Base-by-base conservation (phyloP, 2,888 invertebrate species). In the Dioctria rufipes region DNA sequence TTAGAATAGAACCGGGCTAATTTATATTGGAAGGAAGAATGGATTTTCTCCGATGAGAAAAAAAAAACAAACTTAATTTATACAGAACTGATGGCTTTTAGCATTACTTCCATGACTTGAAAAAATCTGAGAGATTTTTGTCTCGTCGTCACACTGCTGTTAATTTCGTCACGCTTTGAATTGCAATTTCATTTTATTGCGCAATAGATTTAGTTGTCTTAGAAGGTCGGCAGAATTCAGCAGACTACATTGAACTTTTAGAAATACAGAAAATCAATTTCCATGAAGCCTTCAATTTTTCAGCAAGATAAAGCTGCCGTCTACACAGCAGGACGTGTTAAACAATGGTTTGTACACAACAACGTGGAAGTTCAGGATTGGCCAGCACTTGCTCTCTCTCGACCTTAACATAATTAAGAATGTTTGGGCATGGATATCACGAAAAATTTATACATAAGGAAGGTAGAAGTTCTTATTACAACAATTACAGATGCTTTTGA, bases 401-500 rank as follows among this genome's bases (percentile, higher is more conserved):
- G 37, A 63, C 9, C 25, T 58, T 2, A 58, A 58, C 25, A 58
- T 58, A 8, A 63, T 63, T 37, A 37, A 63, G 11, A 63, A 63
- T 63, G 63, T 63, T 63, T 63, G 63, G 63, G 63, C 1, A 63
- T 63, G 63, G 40, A 3, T 58, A 13, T 63, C 63, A 37, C 63
- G 40, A 11, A 25, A 63, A 63, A 63, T 63, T 63, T 63, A 3
- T 63, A 4, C 63, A 63, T 3, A 63, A 63, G 63, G 4, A 63
- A 37, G 63, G 40, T 4, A 63, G 63, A 63, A 63, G 40, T 5
- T 11, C 40, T 63, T 11, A 37, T 63, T 63, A 11, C 63, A 39
- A 37, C 25, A 25, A 63, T 63, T 11, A 11, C 11, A 11, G 39
- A 58, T 13, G 63, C 63, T 63, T 63, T 63, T 63, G 37, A 63